Conservation (phyloP, 2,888 invertebrate species). For the Clistopyga incitator region DNA sequence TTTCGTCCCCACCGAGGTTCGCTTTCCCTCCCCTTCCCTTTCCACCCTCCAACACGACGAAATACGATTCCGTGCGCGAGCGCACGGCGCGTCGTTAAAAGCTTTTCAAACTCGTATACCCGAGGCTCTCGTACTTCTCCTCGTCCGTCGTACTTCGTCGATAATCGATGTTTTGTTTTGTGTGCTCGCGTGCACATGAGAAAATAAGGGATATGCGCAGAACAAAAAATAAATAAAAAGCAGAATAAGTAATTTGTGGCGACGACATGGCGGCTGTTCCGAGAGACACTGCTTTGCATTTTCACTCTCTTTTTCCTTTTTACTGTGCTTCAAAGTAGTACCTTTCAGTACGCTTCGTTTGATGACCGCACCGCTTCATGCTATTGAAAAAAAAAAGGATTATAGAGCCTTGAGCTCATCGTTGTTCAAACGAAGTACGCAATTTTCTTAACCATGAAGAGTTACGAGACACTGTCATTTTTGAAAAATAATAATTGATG, state of each 20-base stretch:
- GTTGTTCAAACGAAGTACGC: not conserved
- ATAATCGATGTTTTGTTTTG: slow-evolving; percentile 67
- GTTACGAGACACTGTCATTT: too few relatives aligned
- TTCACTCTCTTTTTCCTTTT: slow-evolving; percentile 34
- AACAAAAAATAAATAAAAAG: not conserved
- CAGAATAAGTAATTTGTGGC: slow-evolving; percentile 10
- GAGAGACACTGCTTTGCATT: slow-evolving; percentile 34
- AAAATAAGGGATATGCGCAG: slow-evolving; percentile 31
- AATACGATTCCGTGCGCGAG: slow-evolving; percentile 72
- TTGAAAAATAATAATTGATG: too few relatives aligned
- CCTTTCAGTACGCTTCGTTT: slow-evolving; percentile 12
- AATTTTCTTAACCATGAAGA: not conserved
- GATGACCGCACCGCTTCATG: slow-evolving; percentile 5
- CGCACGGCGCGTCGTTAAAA: slow-evolving; percentile 75
- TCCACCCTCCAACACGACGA: slow-evolving; percentile 71
- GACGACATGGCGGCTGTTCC: slow-evolving; percentile 12
- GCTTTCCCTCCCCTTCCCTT: slow-evolving; percentile 23
- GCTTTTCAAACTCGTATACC: slow-evolving; percentile 72
- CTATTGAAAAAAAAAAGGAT: slow-evolving; percentile 1
- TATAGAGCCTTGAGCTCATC: too few relatives aligned
- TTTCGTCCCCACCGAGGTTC: not conserved
- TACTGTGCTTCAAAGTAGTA: not conserved
- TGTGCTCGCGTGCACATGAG: slow-evolving; percentile 54
- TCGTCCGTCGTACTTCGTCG: slow-evolving; percentile 59
- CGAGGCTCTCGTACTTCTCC: slow-evolving; percentile 50